A percentile compares a stretch with the other conserved stretches of the same genome.
Evolutionary conservation across 2,113 vertebrate genomes (phyloP).

Genomic region (Microcebus ravelobensis): DNA sequence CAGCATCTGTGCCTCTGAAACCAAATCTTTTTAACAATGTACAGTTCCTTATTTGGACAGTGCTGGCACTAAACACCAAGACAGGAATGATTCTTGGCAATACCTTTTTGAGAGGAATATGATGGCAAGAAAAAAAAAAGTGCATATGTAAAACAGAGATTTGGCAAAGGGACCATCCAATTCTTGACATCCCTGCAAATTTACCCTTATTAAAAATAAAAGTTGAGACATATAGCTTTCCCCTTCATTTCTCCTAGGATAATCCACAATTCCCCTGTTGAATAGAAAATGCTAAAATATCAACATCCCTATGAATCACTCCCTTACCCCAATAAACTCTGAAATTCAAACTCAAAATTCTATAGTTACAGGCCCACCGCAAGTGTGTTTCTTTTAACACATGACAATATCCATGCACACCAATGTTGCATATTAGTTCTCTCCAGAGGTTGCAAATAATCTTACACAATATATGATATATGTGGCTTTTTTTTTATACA

Average conservation of each 20-base stretch:
- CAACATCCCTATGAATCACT: constrained; percentile 54
- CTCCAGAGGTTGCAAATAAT: constrained; percentile 68
- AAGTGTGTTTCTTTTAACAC: constrained; percentile 23
- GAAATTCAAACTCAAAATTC: constrained; percentile 62
- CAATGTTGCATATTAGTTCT: constrained; percentile 27
- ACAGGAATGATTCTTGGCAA: not conserved
- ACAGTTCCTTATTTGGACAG: constrained; percentile 29
- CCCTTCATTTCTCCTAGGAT: constrained; percentile 66
- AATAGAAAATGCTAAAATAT: constrained; percentile 51
- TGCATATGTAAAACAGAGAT: constrained; percentile 45
- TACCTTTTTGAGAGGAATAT: not conserved
- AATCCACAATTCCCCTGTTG: constrained; percentile 68
- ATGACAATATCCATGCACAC: constrained; percentile 60
- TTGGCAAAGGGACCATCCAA: constrained; percentile 52
- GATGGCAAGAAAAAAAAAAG: not conserved
- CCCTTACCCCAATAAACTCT: constrained; percentile 55
- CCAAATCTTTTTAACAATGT: constrained; percentile 30
- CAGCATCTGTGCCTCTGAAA: not conserved
- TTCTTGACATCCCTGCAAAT: constrained; percentile 67
- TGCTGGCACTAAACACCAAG: not conserved
- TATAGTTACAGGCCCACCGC: not conserved
- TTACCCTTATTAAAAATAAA: constrained; percentile 70
- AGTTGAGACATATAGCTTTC: constrained; percentile 63
- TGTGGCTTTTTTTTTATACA: constrained; percentile 3
- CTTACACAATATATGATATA: constrained; percentile 15